Evolutionary conservation across 2,113 vertebrate species (phyloP).

Genomic region (Spheniscus mendiculus): DNA sequence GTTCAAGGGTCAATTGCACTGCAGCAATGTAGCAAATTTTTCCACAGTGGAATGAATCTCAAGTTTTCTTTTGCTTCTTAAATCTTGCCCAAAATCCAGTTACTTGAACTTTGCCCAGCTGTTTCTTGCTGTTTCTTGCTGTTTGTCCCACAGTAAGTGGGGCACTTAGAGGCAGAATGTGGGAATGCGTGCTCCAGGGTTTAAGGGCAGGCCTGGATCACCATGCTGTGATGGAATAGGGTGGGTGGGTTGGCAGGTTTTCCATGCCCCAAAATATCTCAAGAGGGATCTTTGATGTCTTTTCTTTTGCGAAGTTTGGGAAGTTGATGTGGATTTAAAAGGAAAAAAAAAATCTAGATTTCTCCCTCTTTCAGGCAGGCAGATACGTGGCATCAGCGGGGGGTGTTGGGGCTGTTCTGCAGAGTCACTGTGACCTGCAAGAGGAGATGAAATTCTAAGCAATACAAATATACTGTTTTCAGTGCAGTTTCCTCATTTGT

Average conservation of each 20-base stretch:
- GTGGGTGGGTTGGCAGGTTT: background rate
- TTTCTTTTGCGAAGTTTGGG: background rate
- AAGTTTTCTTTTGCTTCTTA: background rate
- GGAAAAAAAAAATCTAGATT: background rate
- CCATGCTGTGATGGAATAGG: background rate
- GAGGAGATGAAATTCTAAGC: background rate
- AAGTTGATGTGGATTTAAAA: background rate
- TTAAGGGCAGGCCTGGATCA: background rate
- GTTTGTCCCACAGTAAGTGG: background rate
- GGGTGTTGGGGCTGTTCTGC: background rate
- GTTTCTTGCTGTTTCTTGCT: background rate
- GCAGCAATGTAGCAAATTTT: background rate
- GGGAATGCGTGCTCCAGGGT: background rate
- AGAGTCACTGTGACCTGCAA: background rate
- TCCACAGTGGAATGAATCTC: background rate
- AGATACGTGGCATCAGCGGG: rapidly evolving
- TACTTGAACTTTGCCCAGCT: background rate
- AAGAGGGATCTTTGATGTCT: background rate
- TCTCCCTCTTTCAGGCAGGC: background rate
- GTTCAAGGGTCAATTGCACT: background rate
- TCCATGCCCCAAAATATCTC: background rate
- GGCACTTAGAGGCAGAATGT: background rate
- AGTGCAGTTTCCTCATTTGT: background rate
- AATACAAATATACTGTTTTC: background rate
- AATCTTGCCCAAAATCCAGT: background rate